A percentile compares a stretch with the other conserved stretches of the same genome.
phyloP scores from a whole-genome alignment of 1,140 invertebrate species.

The Limonius californicus region DNA sequence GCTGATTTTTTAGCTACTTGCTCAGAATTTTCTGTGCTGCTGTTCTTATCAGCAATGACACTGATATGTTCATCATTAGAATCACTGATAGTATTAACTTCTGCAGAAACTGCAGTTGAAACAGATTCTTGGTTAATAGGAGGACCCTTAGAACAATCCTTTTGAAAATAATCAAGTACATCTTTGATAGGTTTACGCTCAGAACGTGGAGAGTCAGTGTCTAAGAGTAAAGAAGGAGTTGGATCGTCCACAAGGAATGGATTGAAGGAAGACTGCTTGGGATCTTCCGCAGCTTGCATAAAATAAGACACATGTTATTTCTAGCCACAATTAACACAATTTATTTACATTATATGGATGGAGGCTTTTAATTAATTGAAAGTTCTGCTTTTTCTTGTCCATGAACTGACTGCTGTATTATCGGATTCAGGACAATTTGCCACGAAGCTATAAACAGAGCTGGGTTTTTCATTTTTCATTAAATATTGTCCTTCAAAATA shows the following conservation, averaged over 20 bases:
- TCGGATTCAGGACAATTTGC: no score
- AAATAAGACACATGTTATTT: slow-evolving; percentile 39
- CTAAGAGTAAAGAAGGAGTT: slow-evolving; percentile 44
- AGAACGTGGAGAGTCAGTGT: slow-evolving; percentile 31
- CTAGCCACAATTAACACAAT: background rate
- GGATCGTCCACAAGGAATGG: slow-evolving; percentile 54
- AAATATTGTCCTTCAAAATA: no score
- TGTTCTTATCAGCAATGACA: background rate
- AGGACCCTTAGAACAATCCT: slow-evolving; percentile 17
- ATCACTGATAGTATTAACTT: background rate
- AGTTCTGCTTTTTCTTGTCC: no score
- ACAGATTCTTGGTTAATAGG: no score
- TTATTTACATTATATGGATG: background rate
- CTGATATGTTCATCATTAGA: background rate
- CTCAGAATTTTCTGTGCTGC: background rate
- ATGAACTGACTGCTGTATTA: no score
- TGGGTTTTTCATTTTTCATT: no score
- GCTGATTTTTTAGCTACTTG: slow-evolving; percentile 46
- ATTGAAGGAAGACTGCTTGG: slow-evolving; percentile 47
- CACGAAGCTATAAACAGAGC: no score
- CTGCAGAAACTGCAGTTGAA: background rate
- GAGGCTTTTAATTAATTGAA: no score
- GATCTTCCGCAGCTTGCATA: slow-evolving; percentile 61
- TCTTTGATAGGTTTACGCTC: slow-evolving; percentile 33
- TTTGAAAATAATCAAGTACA: slow-evolving; percentile 43